Conservation (phyloP, 2,113 vertebrate species). For the Nipponia nippon region DNA sequence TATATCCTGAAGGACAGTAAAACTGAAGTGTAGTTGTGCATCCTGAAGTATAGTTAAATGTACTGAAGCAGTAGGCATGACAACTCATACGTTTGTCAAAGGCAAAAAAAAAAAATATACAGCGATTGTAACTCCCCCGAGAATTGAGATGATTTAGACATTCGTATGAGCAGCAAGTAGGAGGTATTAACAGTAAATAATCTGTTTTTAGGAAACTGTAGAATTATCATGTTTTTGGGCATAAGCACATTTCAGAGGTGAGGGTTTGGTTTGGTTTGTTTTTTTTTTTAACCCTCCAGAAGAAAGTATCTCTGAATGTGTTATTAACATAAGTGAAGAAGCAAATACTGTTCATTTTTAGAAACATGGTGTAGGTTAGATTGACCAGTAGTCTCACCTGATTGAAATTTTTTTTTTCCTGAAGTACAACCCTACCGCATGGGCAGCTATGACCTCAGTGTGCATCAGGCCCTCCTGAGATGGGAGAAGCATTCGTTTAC, state of each 20-base stretch:
- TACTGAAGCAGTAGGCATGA: not conserved
- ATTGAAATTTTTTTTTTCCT: not conserved
- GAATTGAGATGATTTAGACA: not conserved
- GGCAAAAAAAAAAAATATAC: not conserved
- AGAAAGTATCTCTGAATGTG: not conserved
- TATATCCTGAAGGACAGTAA: not conserved
- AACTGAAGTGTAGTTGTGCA: not conserved
- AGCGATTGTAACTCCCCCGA: not conserved
- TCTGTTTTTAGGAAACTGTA: not conserved
- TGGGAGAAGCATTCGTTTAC: rapidly evolving
- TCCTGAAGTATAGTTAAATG: not conserved
- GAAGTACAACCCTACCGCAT: not conserved
- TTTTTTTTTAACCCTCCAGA: not conserved
- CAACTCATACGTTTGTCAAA: rapidly evolving
- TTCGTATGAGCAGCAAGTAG: not conserved
- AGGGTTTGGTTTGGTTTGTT: not conserved
- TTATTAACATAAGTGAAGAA: not conserved
- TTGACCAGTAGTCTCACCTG: not conserved
- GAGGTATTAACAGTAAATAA: not conserved
- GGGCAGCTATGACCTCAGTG: not conserved
- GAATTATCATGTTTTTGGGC: not conserved
- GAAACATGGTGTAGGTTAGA: not conserved
- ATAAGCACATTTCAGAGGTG: not conserved
- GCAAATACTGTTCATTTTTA: not conserved
- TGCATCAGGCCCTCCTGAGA: not conserved